Evolutionary conservation across 2,113 vertebrate genomes (phyloP), one percentile per base, ranked within the genome.

Genomic region (Tenrec ecaudatus): DNA sequence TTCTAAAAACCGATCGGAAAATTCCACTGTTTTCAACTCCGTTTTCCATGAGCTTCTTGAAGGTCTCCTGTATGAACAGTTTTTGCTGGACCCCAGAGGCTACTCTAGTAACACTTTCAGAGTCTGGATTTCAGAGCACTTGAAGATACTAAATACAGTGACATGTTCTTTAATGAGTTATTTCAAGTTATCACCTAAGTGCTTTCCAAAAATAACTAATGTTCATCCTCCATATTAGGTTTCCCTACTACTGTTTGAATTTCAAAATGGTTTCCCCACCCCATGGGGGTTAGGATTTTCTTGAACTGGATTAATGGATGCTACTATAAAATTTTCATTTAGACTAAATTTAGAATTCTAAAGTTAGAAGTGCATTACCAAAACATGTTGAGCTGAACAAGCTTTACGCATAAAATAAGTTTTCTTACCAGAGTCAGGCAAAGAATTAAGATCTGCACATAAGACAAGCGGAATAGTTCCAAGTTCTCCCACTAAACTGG

Each of bases 371-470:
- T 64, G 57, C 8, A 77, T 58, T 71, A 88, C 1, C 40, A 43
- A 88, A 90, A 33, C 10, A 87, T 33, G 58, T 75, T n/a, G 38
- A 58, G 43, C 66, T 11, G 14, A 23, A 66, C 92, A 78, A 75
- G n/a, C 27, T 66, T 78, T 60, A 47, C 90, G 36, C 19, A 83
- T 58, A 86, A 92, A 87, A 66, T n/a, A 86, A 31, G 6, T 47
- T 87, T 86, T 95, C 98, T 98, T 98, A 99, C 99, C 99, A 90
- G 99, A 99, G 97, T 99, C 99, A 40, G 99, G 99, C 93, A 99
- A 97, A 91, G 99, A 99, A 98, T 99, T 99, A 97, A 99, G 99
- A 98, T 99, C 99, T 97, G 99, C 99, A 96, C 99, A 99, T 95
- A 99, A 98, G 96, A 99, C 99, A 95, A 99, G 98, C 53, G 99